Evolutionary conservation across 2,797 vertebrate genomes (phyloP), one percentile per base, ranked within the genome.

Genomic region (Pangasius larnaudii): DNA sequence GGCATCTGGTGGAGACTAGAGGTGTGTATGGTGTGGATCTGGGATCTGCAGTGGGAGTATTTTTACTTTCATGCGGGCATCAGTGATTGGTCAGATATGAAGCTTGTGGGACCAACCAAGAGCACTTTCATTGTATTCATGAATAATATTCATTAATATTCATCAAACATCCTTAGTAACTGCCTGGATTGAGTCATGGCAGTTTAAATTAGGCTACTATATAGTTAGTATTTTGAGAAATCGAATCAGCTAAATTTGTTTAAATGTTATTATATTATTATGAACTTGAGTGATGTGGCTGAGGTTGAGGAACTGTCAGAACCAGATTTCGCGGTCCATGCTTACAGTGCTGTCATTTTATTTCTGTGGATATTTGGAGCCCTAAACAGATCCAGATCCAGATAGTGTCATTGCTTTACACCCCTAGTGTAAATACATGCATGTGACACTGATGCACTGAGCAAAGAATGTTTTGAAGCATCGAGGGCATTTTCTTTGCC

Each of bases 401-500:
- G 49, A 46, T 27, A 42, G 9, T 7, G 33, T 80, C 53, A 36
- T 36, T 24, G 22, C 33, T 36, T 80, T 36, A 36, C 53, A 80
- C 53, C 53, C 78, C 2, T 80, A 58, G 10, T 39, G 78, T 59
- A 36, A 36, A 58, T 24, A 24, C 33, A 14, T 80, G 53, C 80
- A 46, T 46, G 59, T 82, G 59, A 63, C 59, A 58, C 8, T 10
- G 30, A 58, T 58, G 77, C 51, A 36, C 30, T 33, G 18, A 36
- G 51, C 24, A 82, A 1, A 46, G 24, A 63, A 27, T n/a, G 39
- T 46, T 63, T 82, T 46, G 58, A 82, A 63, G 58, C 79, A 81
- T 61, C 53, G n/a, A 13, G 79, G 56, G 14, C 36, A 42, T 91
- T 92, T 88, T 90, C 86, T 89, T 86, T 88, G 65, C 89, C 90